These are phyloP conservation scores for Saxidomus purpurata DNA, from an alignment of 1,140 invertebrate species.

Conservation along the genomic window DNA sequence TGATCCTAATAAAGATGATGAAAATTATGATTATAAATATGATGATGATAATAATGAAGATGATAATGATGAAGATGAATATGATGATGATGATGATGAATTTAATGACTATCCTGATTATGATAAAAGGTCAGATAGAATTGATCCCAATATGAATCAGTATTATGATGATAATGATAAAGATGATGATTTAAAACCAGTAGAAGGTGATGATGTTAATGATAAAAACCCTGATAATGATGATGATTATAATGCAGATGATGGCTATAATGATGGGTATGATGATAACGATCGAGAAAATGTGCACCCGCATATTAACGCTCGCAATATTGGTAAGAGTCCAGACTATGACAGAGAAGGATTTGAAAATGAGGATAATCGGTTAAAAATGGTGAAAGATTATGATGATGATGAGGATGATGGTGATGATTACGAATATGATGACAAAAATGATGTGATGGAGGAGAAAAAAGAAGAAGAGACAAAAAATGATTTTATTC, in stretches of 20 bases:
- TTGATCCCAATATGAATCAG: conserved; percentile 59
- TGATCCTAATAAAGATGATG: conserved; percentile 56
- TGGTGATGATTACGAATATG: conserved; percentile 58
- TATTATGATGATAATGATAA: conserved; percentile 54
- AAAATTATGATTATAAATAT: conserved; percentile 66
- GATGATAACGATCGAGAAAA: conserved; percentile 58
- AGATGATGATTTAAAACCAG: conserved; percentile 62
- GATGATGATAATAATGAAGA: conserved; percentile 66
- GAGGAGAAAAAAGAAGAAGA: conserved; percentile 50
- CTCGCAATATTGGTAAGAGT: conserved; percentile 49
- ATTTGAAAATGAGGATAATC: conserved; percentile 62
- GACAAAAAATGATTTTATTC: conserved; percentile 51
- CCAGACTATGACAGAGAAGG: conserved; percentile 63
- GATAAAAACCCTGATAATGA: conserved; percentile 44
- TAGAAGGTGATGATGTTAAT: conserved; percentile 55
- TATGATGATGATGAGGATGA: conserved; percentile 60
- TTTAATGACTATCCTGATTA: conserved; percentile 64
- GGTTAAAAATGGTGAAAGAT: conserved; percentile 57
- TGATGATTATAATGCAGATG: conserved; percentile 68
- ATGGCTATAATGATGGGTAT: conserved; percentile 58
- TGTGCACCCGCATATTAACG: conserved; percentile 56
- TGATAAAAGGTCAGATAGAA: conserved; percentile 53
- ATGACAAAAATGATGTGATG: conserved; percentile 65
- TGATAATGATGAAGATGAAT: conserved; percentile 63
- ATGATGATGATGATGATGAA: conserved; percentile 68